These are phyloP conservation scores for Drosophila paracracens DNA, from an alignment of 2,888 invertebrate genomes.

Conservation along the genomic window DNA sequence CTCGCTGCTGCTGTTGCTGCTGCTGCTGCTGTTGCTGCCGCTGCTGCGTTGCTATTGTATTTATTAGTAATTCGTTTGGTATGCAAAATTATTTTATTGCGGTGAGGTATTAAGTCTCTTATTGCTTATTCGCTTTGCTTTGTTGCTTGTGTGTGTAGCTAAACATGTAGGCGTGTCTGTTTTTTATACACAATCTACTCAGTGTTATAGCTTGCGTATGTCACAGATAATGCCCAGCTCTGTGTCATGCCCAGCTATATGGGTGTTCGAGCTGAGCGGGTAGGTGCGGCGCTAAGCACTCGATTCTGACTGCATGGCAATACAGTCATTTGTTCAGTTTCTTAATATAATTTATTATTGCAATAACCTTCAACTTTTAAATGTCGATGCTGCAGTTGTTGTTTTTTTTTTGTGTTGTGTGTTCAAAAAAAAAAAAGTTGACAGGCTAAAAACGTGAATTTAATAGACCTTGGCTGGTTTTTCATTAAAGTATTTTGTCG, in stretches of 20 bases:
- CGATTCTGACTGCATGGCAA: conserved; percentile 17
- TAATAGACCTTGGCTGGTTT: conserved; percentile 59
- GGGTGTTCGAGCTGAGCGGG: conserved; percentile 29
- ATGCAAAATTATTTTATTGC: conserved; percentile 47
- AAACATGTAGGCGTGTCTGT: conserved; percentile 53
- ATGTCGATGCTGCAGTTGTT: conserved; percentile 49
- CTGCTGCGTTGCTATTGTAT: conserved; percentile 21
- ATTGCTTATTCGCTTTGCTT: conserved; percentile 33
- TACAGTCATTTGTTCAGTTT: conserved; percentile 23
- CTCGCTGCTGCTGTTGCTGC: too few relatives aligned
- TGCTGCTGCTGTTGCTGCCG: not conserved
- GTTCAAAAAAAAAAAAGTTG: conserved; percentile 3
- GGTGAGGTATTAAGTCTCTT: conserved; percentile 35
- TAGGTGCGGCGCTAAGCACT: conserved; percentile 1
- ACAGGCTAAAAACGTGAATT: conserved; percentile 63
- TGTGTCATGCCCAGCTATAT: conserved; percentile 59
- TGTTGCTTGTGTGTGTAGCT: conserved; percentile 19
- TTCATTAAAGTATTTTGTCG: conserved; percentile 16
- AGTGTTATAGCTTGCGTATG: conserved; percentile 24
- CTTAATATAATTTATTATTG: conserved; percentile 61
- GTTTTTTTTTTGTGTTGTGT: not conserved
- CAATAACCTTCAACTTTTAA: conserved; percentile 74
- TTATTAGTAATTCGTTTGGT: conserved; percentile 63
- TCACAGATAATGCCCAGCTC: conserved; percentile 57
- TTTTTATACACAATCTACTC: conserved; percentile 1